Evolutionary conservation across 2,888 invertebrate species (phyloP), one percentile per base, ranked within the genome.

Genomic region (Hoplodrina blanda): DNA sequence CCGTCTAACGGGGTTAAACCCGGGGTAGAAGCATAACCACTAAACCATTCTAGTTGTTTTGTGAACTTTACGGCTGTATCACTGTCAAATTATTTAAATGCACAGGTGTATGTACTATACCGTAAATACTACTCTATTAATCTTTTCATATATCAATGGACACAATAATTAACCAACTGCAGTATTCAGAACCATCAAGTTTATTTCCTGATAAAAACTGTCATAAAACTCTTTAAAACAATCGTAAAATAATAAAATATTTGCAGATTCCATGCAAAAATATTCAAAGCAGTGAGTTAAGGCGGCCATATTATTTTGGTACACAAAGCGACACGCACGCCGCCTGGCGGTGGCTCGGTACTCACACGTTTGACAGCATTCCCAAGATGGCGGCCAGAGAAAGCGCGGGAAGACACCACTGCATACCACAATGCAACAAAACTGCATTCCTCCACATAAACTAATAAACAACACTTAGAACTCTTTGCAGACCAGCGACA

Each of bases 301-400:
- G 90, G 89, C 90, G 73, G 93, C 93, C 94, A 93, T 92, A 90
- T 91, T 91, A 91, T 88, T 86, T 87, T 81, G 80, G 85, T 82
- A 86, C 73, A 81, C 78, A 83, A 82, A 82, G 91, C 92, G 92
- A 91, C 93, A 92, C 91, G 93, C 92, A 91, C 95, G 95, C 95
- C 95, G 91, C 92, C 94, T 93, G 83, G 93, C 91, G 95, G 93
- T 83, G 73, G 83, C 70, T 73, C 81, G 77, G 88, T 89, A 91
- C 90, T 91, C 89, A 91, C 92, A 90, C 90, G 83, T 82, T 81
- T 83, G 92, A 90, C 92, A 92, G 91, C 87, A 82, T 82, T 85
- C 85, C 85, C 93, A 94, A 94, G 92, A 94, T 94, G 95, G 94
- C 95, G 89, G 89, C 90, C 82, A 76, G 70, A 60, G 73, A 73